These are phyloP conservation scores for Calcarius lapponicus DNA, from an alignment of 2,797 vertebrate species.

Conservation along the genomic window DNA sequence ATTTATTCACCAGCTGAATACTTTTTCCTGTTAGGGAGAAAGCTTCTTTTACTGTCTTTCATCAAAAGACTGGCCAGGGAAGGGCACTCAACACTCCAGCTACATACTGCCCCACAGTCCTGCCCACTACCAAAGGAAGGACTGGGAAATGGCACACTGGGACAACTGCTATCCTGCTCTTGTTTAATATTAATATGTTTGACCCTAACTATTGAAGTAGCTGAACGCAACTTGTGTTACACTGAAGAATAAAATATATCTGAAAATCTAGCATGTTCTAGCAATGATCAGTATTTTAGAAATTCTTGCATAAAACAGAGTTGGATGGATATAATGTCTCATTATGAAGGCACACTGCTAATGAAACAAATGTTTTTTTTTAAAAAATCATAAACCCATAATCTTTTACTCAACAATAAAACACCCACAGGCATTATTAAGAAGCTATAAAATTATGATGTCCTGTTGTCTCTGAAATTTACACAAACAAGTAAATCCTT, in stretches of 20 bases:
- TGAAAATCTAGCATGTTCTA: not conserved
- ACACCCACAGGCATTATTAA: not conserved
- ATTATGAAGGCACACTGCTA: not conserved
- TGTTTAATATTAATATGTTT: not conserved
- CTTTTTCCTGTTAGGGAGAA: not conserved
- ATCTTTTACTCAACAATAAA: not conserved
- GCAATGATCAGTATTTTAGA: not conserved
- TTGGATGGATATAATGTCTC: not conserved
- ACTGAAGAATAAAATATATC: not conserved
- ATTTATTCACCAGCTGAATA: not conserved
- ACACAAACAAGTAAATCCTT: not conserved
- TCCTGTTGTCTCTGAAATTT: not conserved
- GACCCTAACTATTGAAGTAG: not conserved
- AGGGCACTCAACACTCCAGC: not conserved
- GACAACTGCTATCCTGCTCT: not conserved
- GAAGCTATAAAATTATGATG: not conserved
- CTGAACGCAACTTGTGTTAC: not conserved
- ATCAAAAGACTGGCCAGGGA: not conserved
- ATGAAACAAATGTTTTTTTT: not conserved
- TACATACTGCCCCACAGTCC: not conserved
- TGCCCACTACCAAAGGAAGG: not conserved
- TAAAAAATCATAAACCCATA: not conserved
- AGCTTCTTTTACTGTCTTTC: not conserved
- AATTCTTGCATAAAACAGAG: not conserved
- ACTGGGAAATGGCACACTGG: not conserved